Evolutionary conservation across 2,888 invertebrate genomes (phyloP).

Genomic region (Drosophila affinis): DNA sequence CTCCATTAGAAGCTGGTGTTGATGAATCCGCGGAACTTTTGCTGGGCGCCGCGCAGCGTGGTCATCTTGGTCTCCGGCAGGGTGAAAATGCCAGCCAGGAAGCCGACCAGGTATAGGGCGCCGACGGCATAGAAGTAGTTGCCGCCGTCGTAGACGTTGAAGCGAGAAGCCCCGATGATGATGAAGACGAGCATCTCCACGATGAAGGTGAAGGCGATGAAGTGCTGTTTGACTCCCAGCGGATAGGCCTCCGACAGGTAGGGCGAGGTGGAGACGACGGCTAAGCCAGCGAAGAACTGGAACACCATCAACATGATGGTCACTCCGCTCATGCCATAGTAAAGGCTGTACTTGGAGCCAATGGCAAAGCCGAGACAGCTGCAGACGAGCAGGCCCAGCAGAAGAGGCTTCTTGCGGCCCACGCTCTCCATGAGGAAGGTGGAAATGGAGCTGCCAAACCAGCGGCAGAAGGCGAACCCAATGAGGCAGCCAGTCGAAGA

Average conservation of each 20-base stretch:
- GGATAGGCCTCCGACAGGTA: constrained; percentile 79
- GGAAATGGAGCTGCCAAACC: constrained; percentile 44
- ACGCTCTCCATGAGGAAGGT: constrained; percentile 53
- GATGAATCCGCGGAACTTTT: constrained; percentile 49
- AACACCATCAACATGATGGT: constrained; percentile 49
- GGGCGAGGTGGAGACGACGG: constrained; percentile 59
- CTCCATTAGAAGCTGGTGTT: background rate
- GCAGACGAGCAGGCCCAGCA: constrained; percentile 57
- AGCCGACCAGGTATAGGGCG: constrained; percentile 55
- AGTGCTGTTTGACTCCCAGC: constrained; percentile 73
- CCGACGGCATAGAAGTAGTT: constrained; percentile 65
- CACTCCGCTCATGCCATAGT: background rate
- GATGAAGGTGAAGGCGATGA: constrained; percentile 60
- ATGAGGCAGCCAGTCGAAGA: constrained; percentile 22
- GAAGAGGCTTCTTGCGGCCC: constrained; percentile 68
- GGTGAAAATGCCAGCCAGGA: constrained; percentile 45
- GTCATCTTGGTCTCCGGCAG: constrained; percentile 77
- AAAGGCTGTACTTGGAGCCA: constrained; percentile 30
- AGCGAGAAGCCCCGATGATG: constrained; percentile 19
- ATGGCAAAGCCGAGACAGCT: constrained; percentile 56
- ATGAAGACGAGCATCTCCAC: constrained; percentile 64
- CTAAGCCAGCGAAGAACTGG: constrained; percentile 70
- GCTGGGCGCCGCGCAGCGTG: constrained; percentile 66
- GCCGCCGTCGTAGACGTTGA: accelerated
- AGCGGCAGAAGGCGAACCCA: constrained; percentile 55